phyloP scores from a whole-genome alignment of 1,140 invertebrate species.

The Aphaenogaster ashmeadi region DNA sequence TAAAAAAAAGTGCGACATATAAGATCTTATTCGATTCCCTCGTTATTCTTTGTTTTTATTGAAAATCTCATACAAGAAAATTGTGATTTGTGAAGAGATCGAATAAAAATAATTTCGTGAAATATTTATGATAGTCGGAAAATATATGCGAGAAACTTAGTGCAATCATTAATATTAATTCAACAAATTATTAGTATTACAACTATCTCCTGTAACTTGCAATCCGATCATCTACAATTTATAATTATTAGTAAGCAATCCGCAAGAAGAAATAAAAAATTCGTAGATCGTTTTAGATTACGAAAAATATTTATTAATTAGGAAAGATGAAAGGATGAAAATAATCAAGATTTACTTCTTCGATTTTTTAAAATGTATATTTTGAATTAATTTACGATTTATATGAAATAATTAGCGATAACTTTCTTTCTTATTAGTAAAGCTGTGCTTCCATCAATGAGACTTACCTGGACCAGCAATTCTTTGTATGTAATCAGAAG shows the following conservation, averaged over 20 bases:
- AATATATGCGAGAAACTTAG: constrained; percentile 44
- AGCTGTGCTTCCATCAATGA: constrained; percentile 43
- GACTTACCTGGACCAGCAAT: constrained; percentile 41
- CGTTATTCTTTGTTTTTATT: constrained; percentile 11
- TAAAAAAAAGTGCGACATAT: neutral
- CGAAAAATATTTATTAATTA: neutral
- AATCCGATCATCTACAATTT: constrained; percentile 37
- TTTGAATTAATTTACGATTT: constrained; percentile 6
- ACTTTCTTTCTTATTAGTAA: neutral
- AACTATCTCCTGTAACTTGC: constrained; percentile 26
- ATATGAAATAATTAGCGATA: constrained; percentile 9
- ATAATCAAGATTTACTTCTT: constrained; percentile 6
- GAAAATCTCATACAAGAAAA: constrained; percentile 16
- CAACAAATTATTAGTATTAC: constrained; percentile 8
- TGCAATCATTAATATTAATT: constrained; percentile 70
- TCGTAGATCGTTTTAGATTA: neutral
- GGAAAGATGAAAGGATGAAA: neutral
- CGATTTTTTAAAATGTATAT: neutral
- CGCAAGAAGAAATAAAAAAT: neutral
- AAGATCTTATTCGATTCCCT: neutral
- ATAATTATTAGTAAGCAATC: constrained; percentile 31
- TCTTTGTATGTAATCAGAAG: constrained; percentile 37
- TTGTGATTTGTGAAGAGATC: neutral
- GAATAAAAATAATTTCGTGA: constrained; percentile 6
- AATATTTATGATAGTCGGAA: constrained; percentile 34